Evolutionary conservation across 2,113 vertebrate species (phyloP).

Genomic region (Calonectris borealis): DNA sequence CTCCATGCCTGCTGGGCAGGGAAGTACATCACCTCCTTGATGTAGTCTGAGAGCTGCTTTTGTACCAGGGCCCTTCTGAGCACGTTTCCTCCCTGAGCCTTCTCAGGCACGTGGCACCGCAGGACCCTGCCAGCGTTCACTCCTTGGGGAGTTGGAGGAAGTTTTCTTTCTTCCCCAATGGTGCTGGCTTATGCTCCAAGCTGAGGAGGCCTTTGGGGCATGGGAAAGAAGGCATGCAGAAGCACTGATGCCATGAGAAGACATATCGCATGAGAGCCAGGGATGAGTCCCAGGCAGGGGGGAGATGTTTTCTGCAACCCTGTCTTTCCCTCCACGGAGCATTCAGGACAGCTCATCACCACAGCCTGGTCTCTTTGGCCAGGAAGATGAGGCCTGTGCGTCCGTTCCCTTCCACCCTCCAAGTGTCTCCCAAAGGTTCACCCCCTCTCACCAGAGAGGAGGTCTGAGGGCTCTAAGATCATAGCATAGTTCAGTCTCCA

Average conservation of each 20-base stretch:
- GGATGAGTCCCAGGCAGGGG: rapidly evolving
- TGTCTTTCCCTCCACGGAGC: not conserved
- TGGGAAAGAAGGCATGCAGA: not conserved
- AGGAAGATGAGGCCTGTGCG: not conserved
- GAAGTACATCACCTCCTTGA: too few species aligned
- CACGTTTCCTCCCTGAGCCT: not conserved
- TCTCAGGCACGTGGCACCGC: not conserved
- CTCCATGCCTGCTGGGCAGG: too few species aligned
- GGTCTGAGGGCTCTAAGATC: too few species aligned
- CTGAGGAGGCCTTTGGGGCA: not conserved
- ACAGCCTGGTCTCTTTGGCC: not conserved
- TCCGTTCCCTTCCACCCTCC: not conserved
- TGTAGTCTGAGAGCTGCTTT: not conserved
- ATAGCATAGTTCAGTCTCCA: too few species aligned
- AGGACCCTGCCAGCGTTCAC: not conserved
- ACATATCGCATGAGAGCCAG: rapidly evolving
- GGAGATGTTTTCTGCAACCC: not conserved
- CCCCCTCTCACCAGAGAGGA: too few species aligned
- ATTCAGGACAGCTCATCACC: not conserved
- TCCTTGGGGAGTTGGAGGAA: not conserved
- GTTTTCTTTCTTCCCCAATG: not conserved
- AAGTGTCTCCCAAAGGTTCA: not conserved
- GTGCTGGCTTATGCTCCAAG: not conserved
- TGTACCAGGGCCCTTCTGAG: not conserved
- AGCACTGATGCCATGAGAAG: not conserved